Evolutionary conservation across 2,113 vertebrate species (phyloP), one percentile per base, ranked within the genome.

Genomic region (Nothobranchius furzeri): DNA sequence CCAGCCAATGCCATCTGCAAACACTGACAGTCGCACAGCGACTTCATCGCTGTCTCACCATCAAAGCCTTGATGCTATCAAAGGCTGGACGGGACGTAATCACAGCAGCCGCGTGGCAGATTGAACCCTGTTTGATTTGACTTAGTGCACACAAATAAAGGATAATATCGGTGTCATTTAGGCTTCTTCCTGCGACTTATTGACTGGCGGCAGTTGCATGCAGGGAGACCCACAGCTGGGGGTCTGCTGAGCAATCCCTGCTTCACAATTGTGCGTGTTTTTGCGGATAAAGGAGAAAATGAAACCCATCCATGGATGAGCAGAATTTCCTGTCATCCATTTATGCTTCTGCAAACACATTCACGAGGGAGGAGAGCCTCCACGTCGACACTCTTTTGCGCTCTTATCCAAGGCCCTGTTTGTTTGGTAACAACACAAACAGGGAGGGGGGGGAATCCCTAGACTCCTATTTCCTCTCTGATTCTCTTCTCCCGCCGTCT

Each of bases 341-440:
- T 85, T 84, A 68, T 55, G 68, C 61, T 20, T 13, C 68, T 36
- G 75, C 70, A 78, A 75, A 75, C 66, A 78, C 72, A 74, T 17
- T 76, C 60, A 50, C 25, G 42, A 12, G 35, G 53, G 30, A 3
- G n/a, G 13, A 17, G 55, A 52, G 70, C 74, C 64, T 20, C 68
- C 60, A 56, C 52, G 10, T 68, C 68, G 79, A 77, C 82, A 73
- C 77, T 76, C 79, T 55, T 71, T 70, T 80, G 81, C 85, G 82
- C 62, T 75, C 73, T 78, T 78, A 73, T 87, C 65, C 11, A 5
- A 24, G 70, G 84, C 80, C 66, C 64, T 17, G 76, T 90, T 91
- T 92, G 94, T 95, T 96, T 96, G 93, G 94, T 94, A 94, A 96
- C 93, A 95, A 93, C 82, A 72, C 70, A 58, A 53, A 9, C 58